A percentile compares a stretch with the other conserved stretches of the same genome.
phyloP scores from a whole-genome alignment of 2,797 vertebrate species.

The Pseudopleuronectes americanus region DNA sequence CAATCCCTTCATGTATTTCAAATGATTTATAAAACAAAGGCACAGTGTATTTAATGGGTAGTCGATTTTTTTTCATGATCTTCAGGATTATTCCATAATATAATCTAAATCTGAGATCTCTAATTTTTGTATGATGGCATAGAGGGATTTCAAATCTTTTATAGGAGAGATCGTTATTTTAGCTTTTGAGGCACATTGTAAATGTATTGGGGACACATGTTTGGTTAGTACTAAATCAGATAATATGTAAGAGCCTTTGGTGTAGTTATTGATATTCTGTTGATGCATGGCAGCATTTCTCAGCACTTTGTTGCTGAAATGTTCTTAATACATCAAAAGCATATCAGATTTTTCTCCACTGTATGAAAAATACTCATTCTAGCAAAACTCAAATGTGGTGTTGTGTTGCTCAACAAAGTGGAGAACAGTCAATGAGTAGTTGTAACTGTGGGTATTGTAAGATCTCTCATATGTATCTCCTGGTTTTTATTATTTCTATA shows the following conservation, averaged over 20 bases:
- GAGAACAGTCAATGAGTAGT: not conserved
- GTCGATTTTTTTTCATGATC: not conserved
- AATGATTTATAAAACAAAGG: not conserved
- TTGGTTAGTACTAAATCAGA: not conserved
- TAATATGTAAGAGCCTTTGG: not conserved
- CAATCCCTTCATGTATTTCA: not conserved
- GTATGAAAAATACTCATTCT: not conserved
- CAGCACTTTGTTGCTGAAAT: not conserved
- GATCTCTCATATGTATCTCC: not conserved
- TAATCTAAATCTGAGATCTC: not conserved
- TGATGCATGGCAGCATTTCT: not conserved
- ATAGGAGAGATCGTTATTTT: slow-evolving; percentile 1
- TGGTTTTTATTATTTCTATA: not conserved
- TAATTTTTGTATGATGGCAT: not conserved
- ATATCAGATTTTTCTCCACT: not conserved
- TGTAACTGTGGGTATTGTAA: not conserved
- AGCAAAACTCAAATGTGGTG: too few species aligned
- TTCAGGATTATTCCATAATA: slow-evolving; percentile 22
- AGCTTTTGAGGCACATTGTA: slow-evolving; percentile 4
- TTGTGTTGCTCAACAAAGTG: too few species aligned
- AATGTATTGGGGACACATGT: not conserved
- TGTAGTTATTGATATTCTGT: not conserved
- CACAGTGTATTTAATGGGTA: not conserved
- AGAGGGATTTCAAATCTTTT: not conserved
- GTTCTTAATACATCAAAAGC: not conserved